Base-by-base conservation (phyloP, 1,140 invertebrate genomes). In the Bombus fervidus region DNA sequence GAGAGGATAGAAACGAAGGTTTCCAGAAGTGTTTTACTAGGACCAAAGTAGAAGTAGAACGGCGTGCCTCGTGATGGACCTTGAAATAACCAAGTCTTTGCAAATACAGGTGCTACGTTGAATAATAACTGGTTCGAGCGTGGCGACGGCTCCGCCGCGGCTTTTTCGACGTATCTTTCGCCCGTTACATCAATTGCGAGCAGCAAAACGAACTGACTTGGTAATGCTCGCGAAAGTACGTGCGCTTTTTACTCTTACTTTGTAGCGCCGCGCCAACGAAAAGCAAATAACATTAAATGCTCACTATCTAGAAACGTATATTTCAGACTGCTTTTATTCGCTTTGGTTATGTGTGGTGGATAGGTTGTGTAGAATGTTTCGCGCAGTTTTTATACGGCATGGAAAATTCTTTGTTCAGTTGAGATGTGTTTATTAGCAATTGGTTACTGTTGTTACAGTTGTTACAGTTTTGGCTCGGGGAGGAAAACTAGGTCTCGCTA, bases 41-140 rank as follows among this genome's bases (percentile, higher is more conserved):
- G 90, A 91, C 85, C 86, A 62, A 4, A 9, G 83, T 4, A 2
- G 8, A 22, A 12, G 31, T 8, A 78, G 59, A 59, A 87, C 89
- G 76, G 87, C 85, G 86, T 34, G 18, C 66, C 53, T 68, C 76
- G 73, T 57, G 86, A 73, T 88, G 77, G 78, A 90, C 87, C 90
- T 91, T 92, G 75, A 91, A 90, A 92, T 88, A 91, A 91, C 87
- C 88, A n/a, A 53, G 74, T 71, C 81, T 92, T 79, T 68, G 88
- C 86, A 92, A 94, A 93, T 90, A 92, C 92, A 91, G 93, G 91
- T 92, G 93, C 84, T 68, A 73, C 81, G 81, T 22, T 31, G 41
- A 83, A 84, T 86, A 86, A 86, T 83, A 76, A 86, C 81, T 64
- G 73, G 80, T 53, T 77, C 18, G 37, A 31, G 25, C 25, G 25